These are phyloP conservation scores for Sarcophaga variegata DNA, from an alignment of 2,888 invertebrate genomes.

Conservation along the genomic window DNA sequence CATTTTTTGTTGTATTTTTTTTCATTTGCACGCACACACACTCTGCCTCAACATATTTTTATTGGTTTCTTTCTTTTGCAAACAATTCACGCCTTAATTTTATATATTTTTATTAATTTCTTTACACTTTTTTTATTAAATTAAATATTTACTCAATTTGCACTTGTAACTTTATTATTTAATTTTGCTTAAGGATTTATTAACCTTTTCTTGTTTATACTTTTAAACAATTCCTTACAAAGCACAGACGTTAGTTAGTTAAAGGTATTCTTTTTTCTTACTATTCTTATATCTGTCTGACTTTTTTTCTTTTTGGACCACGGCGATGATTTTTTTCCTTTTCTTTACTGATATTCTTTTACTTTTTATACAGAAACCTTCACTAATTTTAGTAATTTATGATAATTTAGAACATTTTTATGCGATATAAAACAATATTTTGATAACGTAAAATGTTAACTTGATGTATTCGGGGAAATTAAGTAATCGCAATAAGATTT, in stretches of 20 bases:
- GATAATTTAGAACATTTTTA: conserved; percentile 1
- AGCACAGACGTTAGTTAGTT: not conserved
- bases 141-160: not conserved
- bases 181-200: not conserved
- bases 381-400: not conserved
- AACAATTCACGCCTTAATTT: conserved; percentile 69
- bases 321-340: conserved; percentile 52
- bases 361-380: conserved; percentile 25
- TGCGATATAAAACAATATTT: not conserved
- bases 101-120: conserved; percentile 21
- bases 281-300: conserved; percentile 52
- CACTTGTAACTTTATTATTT: conserved; percentile 2
- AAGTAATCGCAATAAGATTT: conserved; percentile 36
- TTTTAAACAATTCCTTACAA: not conserved
- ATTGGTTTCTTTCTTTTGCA: conserved; percentile 62
- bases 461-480: conserved; percentile 10
- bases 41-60: conserved; percentile 56
- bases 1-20: conserved; percentile 47
- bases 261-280: not conserved
- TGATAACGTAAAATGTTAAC: not conserved
- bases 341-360: conserved; percentile 29
- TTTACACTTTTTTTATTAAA: conserved; percentile 19
- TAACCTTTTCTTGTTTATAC: not conserved
- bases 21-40: conserved; percentile 50
- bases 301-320: conserved; percentile 59